These are phyloP conservation scores for Lepidostoma basale DNA, from an alignment of 1,140 invertebrate species.

Conservation along the genomic window DNA sequence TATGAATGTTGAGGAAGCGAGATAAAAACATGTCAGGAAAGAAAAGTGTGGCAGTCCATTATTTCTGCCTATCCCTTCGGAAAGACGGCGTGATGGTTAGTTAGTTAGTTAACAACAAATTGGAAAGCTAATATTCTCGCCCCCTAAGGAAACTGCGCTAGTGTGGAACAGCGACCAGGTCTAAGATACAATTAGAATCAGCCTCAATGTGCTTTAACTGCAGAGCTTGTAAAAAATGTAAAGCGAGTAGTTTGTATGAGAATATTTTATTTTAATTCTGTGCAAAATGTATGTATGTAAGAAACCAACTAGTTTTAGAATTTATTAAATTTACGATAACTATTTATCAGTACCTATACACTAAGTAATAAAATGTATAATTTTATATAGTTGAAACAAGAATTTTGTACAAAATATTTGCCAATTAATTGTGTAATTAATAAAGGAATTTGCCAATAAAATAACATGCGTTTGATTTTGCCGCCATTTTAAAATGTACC, in stretches of 20 bases:
- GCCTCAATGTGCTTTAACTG: slow-evolving; percentile 18
- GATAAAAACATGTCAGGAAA: no score
- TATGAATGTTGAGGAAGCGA: no score
- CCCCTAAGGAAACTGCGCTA: no score
- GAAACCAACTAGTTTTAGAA: not conserved
- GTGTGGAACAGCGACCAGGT: no score
- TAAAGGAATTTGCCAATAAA: slow-evolving; percentile 22
- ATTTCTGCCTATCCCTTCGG: no score
- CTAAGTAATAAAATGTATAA: slow-evolving; percentile 17
- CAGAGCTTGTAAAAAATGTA: slow-evolving; percentile 34
- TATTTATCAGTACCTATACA: slow-evolving; percentile 8
- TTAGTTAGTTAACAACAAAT: no score
- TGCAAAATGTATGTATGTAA: slow-evolving; percentile 3
- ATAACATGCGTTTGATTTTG: not conserved
- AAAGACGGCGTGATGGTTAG: no score
- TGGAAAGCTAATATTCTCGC: no score
- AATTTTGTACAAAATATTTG: slow-evolving; percentile 37
- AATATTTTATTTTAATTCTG: not conserved
- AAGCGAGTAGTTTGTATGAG: not conserved
- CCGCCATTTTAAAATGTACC: not conserved
- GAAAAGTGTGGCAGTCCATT: no score
- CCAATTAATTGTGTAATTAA: slow-evolving; percentile 40
- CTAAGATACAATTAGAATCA: no score
- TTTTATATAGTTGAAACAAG: slow-evolving; percentile 18
- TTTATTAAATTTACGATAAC: not conserved